Conservation (phyloP, 2,113 vertebrate species). For the Barbus barbus region DNA sequence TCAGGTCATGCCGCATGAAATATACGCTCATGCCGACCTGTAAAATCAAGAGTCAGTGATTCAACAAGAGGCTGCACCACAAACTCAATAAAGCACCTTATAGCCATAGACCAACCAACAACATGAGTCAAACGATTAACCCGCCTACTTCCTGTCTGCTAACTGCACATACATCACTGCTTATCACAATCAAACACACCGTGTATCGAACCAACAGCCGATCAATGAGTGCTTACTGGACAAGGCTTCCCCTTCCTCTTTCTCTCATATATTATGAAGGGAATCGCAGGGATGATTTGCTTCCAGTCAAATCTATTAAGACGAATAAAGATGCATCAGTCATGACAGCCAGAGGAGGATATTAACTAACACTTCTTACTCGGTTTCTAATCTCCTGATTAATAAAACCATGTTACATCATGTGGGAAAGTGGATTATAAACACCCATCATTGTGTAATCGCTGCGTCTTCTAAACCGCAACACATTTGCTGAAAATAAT, state of each 20-base stretch:
- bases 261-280: not conserved
- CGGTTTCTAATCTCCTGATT: slow-evolving; percentile 20
- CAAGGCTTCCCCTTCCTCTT: not conserved
- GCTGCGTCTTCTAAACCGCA: not conserved
- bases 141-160: slow-evolving; percentile 50
- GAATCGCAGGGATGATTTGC: not conserved
- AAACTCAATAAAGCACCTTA: slow-evolving; percentile 65
- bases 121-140: too few species aligned
- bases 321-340: not conserved
- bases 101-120: slow-evolving; percentile 42
- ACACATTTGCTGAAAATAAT: not conserved
- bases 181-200: slow-evolving; percentile 61
- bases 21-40: not conserved
- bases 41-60: slow-evolving; percentile 55
- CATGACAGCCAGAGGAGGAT: slow-evolving; percentile 12
- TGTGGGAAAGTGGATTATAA: slow-evolving; percentile 25
- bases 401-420: slow-evolving; percentile 24
- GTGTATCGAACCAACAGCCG: slow-evolving; percentile 34
- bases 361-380: slow-evolving; percentile 16
- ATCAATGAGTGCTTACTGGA: slow-evolving; percentile 62
- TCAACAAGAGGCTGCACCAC: too few species aligned
- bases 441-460: slow-evolving; percentile 6
- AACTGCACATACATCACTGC: slow-evolving; percentile 55
- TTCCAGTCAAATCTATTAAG: slow-evolving; percentile 10
- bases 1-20: slow-evolving; percentile 32